Percentiles rank a stretch among this genome's conserved stretches.
Evolutionary conservation across 2,888 invertebrate genomes (phyloP).

Genomic region (Nysson spinosus): DNA sequence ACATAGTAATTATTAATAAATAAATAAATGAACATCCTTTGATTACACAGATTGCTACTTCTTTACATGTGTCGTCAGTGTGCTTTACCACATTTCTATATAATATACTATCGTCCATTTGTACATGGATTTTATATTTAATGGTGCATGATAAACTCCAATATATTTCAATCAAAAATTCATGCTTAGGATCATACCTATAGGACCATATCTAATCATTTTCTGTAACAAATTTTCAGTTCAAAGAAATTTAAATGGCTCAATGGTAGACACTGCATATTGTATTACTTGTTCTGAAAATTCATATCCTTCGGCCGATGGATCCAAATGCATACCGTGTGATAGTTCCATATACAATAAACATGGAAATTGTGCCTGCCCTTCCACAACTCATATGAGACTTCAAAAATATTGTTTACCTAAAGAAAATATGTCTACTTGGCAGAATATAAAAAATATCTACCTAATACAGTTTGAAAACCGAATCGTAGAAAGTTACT

Average conservation of each 20-base stretch:
- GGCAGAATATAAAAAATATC: slow-evolving; percentile 69
- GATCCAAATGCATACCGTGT: slow-evolving; percentile 76
- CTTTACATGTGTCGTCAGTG: too few species aligned
- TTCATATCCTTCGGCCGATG: slow-evolving; percentile 73
- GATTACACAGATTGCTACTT: too few species aligned
- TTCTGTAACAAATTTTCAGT: slow-evolving; percentile 65
- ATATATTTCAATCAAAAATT: not conserved
- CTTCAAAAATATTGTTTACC: slow-evolving; percentile 73
- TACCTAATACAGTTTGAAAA: slow-evolving; percentile 73
- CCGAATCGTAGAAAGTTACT: slow-evolving; percentile 72
- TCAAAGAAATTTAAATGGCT: slow-evolving; percentile 73
- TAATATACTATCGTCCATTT: slow-evolving; percentile 1
- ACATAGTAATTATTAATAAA: slow-evolving; percentile 61
- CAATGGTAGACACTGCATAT: slow-evolving; percentile 64
- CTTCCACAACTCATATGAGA: slow-evolving; percentile 66
- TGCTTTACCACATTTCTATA: too few species aligned
- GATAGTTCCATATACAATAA: slow-evolving; percentile 39
- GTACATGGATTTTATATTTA: not conserved
- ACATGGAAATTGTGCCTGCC: slow-evolving; percentile 71
- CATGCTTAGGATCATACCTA: not conserved
- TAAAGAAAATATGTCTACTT: slow-evolving; percentile 63
- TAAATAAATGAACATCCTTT: slow-evolving; percentile 1
- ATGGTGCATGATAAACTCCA: not conserved
- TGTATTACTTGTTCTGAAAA: slow-evolving; percentile 77
- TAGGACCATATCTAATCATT: not conserved